A percentile compares a stretch with the other conserved stretches of the same genome.
phyloP scores from a whole-genome alignment of 1,140 invertebrate genomes.

The Amphibalanus amphitrite region DNA sequence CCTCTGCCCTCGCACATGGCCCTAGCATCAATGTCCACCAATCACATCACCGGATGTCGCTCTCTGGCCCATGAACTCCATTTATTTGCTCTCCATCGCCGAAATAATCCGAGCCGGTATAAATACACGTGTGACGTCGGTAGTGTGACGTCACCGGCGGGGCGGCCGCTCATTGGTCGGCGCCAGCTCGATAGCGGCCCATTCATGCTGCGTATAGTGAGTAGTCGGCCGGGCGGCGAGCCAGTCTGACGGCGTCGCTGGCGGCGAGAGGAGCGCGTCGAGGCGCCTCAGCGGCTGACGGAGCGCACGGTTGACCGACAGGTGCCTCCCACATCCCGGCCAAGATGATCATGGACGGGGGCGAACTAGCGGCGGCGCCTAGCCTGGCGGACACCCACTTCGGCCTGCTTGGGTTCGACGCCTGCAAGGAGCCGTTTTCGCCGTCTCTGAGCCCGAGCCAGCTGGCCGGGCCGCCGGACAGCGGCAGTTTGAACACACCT shows the following conservation, averaged over 20 bases:
- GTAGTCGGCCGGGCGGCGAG: neutral
- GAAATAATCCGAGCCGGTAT: neutral
- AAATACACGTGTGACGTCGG: neutral
- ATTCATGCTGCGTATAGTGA: neutral
- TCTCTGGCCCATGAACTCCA: neutral
- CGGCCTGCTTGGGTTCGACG: conserved; percentile 16
- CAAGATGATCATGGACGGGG: conserved; percentile 2
- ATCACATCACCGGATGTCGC: neutral
- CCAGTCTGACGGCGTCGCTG: neutral
- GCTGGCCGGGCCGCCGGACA: neutral
- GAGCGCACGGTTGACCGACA: conserved; percentile 21
- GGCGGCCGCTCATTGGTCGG: conserved; percentile 9
- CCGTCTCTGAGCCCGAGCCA: neutral
- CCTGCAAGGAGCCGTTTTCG: conserved; percentile 19
- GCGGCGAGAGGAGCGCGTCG: no score
- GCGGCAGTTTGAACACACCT: conserved; percentile 19
- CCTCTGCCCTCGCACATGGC: no score
- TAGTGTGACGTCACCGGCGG: conserved; percentile 12
- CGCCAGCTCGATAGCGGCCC: neutral
- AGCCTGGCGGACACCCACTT: conserved; percentile 12
- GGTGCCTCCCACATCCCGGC: conserved; percentile 5
- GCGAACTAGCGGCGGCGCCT: conserved; percentile 3
- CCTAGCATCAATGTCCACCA: neutral
- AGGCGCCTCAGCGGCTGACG: no score
- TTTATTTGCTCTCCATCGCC: neutral